phyloP scores from a whole-genome alignment of 2,888 invertebrate genomes.

The Cataglyphis albicans region DNA sequence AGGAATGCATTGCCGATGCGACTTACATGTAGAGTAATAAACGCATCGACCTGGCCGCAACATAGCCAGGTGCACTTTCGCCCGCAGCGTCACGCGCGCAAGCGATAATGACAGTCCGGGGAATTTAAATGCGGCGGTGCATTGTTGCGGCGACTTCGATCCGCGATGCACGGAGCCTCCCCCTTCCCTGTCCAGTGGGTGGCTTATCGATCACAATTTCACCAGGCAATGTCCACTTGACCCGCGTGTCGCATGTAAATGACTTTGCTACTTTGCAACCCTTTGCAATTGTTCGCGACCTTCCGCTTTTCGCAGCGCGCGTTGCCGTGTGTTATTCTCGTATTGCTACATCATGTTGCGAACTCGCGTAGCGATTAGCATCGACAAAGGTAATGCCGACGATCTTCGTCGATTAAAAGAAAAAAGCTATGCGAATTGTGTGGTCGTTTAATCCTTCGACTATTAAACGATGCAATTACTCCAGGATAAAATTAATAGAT shows the following conservation, averaged over 20 bases:
- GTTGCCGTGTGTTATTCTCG: not conserved
- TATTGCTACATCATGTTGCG: constrained; percentile 3
- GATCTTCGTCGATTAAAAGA: not conserved
- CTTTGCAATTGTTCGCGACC: constrained; percentile 22
- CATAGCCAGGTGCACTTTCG: constrained; percentile 21
- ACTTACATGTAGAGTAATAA: constrained; percentile 26
- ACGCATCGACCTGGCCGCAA: constrained; percentile 39
- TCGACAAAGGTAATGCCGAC: not conserved
- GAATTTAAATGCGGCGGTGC: constrained; percentile 41
- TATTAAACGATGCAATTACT: not conserved
- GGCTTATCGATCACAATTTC: constrained; percentile 51
- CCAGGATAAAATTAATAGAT: not conserved
- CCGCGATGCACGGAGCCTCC: constrained; percentile 2
- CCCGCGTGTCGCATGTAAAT: constrained; percentile 48
- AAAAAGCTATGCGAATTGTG: not conserved
- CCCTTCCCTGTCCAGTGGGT: not conserved
- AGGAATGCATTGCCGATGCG: constrained; percentile 41
- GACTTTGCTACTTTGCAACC: constrained; percentile 42
- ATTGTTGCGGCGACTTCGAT: constrained; percentile 42
- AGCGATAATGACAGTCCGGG: constrained; percentile 28
- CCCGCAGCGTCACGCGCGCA: not conserved
- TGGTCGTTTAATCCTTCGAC: not conserved
- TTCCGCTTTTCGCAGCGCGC: constrained; percentile 7
- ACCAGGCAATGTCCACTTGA: constrained; percentile 41
- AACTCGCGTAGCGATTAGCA: constrained; percentile 8